Conservation (phyloP, 2,113 vertebrate genomes). For the Zosterops hypoxanthus region DNA sequence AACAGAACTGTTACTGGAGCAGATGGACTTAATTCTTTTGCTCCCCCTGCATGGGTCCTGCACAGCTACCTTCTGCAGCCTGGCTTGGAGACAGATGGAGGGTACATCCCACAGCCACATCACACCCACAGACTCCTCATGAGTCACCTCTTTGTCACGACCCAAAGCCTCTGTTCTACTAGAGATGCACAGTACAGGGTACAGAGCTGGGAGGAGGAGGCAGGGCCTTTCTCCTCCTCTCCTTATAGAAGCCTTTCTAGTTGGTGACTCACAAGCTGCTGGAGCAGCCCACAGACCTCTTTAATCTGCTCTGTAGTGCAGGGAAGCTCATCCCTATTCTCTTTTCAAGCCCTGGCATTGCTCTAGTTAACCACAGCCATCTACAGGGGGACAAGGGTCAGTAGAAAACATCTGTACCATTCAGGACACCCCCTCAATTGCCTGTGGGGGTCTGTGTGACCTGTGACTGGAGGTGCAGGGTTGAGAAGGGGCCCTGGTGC, state of each 20-base stretch:
- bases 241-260: not conserved
- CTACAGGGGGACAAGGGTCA: not conserved
- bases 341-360: not conserved
- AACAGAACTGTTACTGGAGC: not conserved
- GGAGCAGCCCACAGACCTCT: not conserved
- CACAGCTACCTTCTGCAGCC: not conserved
- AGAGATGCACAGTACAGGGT: not conserved
- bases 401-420: not conserved
- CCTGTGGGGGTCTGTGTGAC: not conserved
- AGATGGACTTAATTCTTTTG: not conserved
- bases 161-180: not conserved
- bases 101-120: conserved; percentile 23
- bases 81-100: conserved; percentile 32
- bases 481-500: not conserved
- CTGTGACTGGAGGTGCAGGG: not conserved
- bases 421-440: not conserved
- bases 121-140: conserved; percentile 19
- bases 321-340: not conserved
- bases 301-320: not conserved
- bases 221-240: not conserved
- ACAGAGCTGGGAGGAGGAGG: not conserved
- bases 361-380: not conserved
- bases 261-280: conserved; percentile 1
- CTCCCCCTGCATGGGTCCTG: not conserved
- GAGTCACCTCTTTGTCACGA: conserved; percentile 34